phyloP scores from a whole-genome alignment of 2,888 invertebrate species.

The Ypsolopha scabrella region DNA sequence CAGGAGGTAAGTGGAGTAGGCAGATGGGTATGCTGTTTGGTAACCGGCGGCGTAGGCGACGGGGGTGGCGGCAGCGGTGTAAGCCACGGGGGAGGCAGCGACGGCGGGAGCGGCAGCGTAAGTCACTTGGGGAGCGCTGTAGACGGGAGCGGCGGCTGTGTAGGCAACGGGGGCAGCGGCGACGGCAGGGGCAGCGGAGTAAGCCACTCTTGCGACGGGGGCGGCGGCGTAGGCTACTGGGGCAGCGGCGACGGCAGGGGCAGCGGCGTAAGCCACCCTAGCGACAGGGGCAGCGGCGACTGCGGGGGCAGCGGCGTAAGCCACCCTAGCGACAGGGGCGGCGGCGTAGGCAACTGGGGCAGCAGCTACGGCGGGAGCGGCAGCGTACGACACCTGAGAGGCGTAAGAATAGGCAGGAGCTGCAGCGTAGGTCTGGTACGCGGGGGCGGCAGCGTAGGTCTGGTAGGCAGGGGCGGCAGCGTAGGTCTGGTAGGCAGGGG shows the following conservation, averaged over 20 bases:
- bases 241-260: neutral
- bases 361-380: neutral
- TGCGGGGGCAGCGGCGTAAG: constrained; percentile 6
- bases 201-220: constrained; percentile 3
- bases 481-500: constrained; percentile 27
- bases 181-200: constrained; percentile 2
- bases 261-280: neutral
- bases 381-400: neutral
- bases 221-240: constrained; percentile 3
- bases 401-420: neutral
- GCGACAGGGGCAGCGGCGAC: constrained; percentile 1
- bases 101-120: neutral
- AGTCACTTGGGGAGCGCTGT: neutral
- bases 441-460: constrained; percentile 34
- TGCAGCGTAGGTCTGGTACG: constrained; percentile 7
- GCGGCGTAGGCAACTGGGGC: constrained; percentile 13
- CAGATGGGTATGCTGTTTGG: neutral
- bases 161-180: constrained; percentile 4
- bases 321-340: constrained; percentile 7
- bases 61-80: neutral
- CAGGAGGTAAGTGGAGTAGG: constrained; percentile 4
- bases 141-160: constrained; percentile 2
- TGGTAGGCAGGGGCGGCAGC: constrained; percentile 18
- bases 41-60: constrained; percentile 9
- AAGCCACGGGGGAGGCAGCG: neutral